Percentiles rank a stretch among this genome's conserved stretches.
Conservation (phyloP, 2,888 invertebrate species). For the Chirona hameri region DNA sequence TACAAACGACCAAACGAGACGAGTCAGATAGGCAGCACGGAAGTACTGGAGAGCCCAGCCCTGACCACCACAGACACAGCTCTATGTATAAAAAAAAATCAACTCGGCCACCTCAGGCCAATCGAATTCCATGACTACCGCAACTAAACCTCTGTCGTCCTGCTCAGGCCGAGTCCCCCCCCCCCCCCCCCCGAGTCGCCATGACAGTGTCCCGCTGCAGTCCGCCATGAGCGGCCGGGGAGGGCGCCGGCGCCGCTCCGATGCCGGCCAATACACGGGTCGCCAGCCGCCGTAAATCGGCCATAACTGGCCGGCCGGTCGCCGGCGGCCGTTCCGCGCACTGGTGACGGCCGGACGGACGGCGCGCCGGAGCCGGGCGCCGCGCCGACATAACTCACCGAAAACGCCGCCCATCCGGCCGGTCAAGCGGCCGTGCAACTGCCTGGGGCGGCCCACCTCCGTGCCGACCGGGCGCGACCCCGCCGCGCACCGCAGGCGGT, state of each 20-base stretch:
- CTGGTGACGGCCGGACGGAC: neutral
- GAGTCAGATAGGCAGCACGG: no score
- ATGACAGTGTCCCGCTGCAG: neutral
- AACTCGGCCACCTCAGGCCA: no score
- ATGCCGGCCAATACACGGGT: neutral
- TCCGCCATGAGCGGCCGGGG: neutral
- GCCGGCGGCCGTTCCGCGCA: constrained; percentile 3
- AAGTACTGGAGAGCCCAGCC: no score
- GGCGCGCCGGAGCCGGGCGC: neutral
- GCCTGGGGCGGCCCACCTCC: neutral
- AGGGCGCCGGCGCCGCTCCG: neutral
- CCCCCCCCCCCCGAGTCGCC: no score
- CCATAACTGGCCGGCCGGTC: constrained; percentile 1
- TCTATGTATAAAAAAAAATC: no score
- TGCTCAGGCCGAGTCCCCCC: no score
- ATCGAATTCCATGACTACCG: no score
- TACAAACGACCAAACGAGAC: no score
- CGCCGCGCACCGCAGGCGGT: neutral
- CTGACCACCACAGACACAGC: no score
- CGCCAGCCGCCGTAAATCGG: neutral
- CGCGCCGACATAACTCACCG: neutral
- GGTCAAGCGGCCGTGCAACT: neutral
- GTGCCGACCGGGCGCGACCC: neutral
- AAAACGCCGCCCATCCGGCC: neutral
- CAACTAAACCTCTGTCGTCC: no score